Evolutionary conservation across 2,113 vertebrate species (phyloP), one percentile per base, ranked within the genome.

Genomic region (Chaenogobius annularis): DNA sequence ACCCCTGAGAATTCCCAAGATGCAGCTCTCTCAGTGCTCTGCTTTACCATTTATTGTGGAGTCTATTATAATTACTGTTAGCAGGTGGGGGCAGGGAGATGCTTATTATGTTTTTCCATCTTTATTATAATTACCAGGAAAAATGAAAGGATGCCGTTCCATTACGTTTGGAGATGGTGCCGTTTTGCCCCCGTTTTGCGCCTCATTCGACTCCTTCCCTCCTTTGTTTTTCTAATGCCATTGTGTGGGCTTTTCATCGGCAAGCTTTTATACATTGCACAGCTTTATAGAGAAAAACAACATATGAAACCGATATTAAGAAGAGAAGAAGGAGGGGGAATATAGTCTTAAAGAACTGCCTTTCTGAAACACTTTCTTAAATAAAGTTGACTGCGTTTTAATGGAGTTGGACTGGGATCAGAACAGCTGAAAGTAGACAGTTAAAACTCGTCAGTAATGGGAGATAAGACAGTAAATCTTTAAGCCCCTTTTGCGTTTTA

Each of bases 51-150:
- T 98, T 99, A 99, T 98, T 99, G 96, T 99, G 97, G 96, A 98
- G 98, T 99, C 98, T 99, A 96, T 98, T 99, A 99, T 99, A 99
- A 99, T 99, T 99, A 99, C 98, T 98, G 97, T 98, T 99, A 99
- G 97, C 96, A 98, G 97, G 98, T 98, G 98, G 98, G 96, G 96
- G 97, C 96, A 97, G 96, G 96, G 96, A 97, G 95, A 97, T 96
- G 94, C 98, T 98, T 98, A 98, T 98, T 99, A 98, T 99, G 98
- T 98, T 98, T 99, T 99, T 98, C 96, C 96, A 98, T 98, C 96
- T 98, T 98, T 99, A 98, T 97, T 98, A 96, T 99, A 98, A 98
- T 99, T 98, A 98, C 96, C 93, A 94, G 94, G 95, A 92, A 97
- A 98, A 98, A 97, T 95, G 95, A 97, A 98, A 97, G 96, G 96